Conservation (phyloP, 2,888 invertebrate genomes). For the Ashinkailepas kermadecensis region DNA sequence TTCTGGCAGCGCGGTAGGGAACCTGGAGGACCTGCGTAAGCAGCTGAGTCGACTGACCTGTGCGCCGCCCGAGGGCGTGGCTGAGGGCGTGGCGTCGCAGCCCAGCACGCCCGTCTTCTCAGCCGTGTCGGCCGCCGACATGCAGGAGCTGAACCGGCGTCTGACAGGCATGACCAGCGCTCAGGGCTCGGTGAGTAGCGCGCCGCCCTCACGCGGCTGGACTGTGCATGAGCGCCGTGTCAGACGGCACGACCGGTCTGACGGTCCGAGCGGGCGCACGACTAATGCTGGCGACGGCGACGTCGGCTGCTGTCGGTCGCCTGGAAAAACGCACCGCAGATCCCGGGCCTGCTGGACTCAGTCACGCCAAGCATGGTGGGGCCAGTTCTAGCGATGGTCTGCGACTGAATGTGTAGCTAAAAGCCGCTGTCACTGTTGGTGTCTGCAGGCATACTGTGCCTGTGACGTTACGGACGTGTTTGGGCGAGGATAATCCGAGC, state of each 20-base stretch:
- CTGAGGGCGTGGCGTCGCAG: background rate
- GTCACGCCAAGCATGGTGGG: too few relatives aligned
- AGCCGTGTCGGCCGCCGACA: background rate
- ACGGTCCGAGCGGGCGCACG: background rate
- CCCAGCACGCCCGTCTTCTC: constrained; percentile 3
- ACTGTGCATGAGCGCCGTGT: too few relatives aligned
- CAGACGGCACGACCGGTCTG: background rate
- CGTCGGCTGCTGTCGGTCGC: too few relatives aligned
- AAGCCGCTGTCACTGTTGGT: background rate
- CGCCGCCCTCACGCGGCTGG: background rate
- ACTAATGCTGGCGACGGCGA: background rate
- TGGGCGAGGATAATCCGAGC: background rate
- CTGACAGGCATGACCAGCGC: constrained; percentile 6
- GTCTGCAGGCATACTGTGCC: background rate
- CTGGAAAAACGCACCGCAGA: too few relatives aligned
- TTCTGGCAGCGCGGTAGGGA: background rate
- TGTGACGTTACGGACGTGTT: background rate
- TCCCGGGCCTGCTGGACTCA: too few relatives aligned
- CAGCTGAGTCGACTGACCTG: constrained; percentile 19
- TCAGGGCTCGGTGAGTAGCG: background rate
- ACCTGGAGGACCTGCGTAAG: constrained; percentile 15
- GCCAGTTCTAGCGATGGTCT: too few relatives aligned
- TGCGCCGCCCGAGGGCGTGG: background rate
- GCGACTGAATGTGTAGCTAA: too few relatives aligned
- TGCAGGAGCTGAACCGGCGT: constrained; percentile 14